These are phyloP conservation scores for Chymomyza costata DNA, from an alignment of 1,140 invertebrate species.

Conservation along the genomic window DNA sequence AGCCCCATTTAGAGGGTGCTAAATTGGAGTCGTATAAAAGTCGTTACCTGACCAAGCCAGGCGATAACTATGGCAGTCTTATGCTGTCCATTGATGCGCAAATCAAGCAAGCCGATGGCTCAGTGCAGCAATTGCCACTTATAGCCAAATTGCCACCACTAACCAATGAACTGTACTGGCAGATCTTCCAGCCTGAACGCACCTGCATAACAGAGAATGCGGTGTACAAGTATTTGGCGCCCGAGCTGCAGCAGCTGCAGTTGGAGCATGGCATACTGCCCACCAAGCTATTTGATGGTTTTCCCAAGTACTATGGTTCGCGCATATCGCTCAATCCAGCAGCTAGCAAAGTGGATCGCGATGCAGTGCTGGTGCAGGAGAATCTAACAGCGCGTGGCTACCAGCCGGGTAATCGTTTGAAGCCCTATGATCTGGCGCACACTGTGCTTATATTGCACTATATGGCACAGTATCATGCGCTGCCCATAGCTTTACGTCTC, in stretches of 20 bases:
- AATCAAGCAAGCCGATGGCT: constrained; percentile 40
- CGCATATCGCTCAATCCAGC: constrained; percentile 75
- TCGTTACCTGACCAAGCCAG: constrained; percentile 76
- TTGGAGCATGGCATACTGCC: constrained; percentile 73
- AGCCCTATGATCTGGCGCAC: constrained; percentile 76
- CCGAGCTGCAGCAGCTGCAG: constrained; percentile 77
- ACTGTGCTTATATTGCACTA: constrained; percentile 75
- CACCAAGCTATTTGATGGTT: constrained; percentile 74
- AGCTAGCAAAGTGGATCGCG: constrained; percentile 76
- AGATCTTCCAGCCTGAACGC: constrained; percentile 78
- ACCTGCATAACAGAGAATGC: constrained; percentile 79
- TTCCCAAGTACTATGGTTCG: constrained; percentile 78
- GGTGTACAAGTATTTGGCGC: constrained; percentile 77
- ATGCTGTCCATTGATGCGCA: constrained; percentile 75
- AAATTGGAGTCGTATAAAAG: constrained; percentile 43
- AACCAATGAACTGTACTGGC: constrained; percentile 77
- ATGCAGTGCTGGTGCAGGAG: constrained; percentile 78
- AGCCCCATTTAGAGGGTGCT: constrained; percentile 47
- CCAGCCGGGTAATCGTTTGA: constrained; percentile 75
- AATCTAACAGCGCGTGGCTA: constrained; percentile 77
- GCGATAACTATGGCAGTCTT: constrained; percentile 80
- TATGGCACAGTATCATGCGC: constrained; percentile 78
- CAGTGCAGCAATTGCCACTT: constrained; percentile 73
- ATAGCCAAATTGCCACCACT: constrained; percentile 80
- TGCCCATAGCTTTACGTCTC: constrained; percentile 77